Percentiles rank a stretch among this genome's conserved stretches.
Evolutionary conservation across 2,797 vertebrate genomes (phyloP).

Genomic region (Austrolebias charrua): DNA sequence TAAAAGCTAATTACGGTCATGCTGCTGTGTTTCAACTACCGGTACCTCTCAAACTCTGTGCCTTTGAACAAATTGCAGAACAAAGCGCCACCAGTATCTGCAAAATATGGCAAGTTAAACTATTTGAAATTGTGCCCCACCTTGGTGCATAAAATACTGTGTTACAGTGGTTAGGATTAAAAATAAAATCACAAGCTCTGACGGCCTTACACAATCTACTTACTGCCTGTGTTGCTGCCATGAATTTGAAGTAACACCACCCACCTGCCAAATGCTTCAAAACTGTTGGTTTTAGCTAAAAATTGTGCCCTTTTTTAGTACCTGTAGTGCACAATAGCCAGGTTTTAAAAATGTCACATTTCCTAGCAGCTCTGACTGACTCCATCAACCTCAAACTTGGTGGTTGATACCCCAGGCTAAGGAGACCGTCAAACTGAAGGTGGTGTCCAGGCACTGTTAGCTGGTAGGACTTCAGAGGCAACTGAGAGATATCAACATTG

Average conservation of each 20-base stretch:
- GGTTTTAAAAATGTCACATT: conserved; percentile 1
- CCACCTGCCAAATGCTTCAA: conserved; percentile 56
- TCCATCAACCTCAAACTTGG: no score
- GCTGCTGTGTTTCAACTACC: neutral
- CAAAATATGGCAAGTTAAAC: neutral
- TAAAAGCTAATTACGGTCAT: conserved; percentile 6
- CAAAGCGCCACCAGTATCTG: neutral
- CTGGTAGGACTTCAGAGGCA: neutral
- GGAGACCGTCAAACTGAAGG: no score
- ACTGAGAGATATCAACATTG: neutral
- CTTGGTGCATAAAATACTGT: conserved; percentile 13
- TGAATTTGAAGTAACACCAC: conserved; percentile 40
- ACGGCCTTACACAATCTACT: conserved; percentile 1
- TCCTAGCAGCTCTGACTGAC: no score
- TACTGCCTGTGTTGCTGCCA: conserved; percentile 18
- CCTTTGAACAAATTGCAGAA: neutral
- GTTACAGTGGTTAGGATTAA: conserved; percentile 1
- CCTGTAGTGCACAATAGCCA: neutral
- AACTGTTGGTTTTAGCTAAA: conserved; percentile 6
- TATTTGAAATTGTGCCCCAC: conserved; percentile 4
- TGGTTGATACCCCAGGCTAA: no score
- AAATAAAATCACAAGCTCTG: conserved; percentile 8
- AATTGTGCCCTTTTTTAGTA: conserved; percentile 5
- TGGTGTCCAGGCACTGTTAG: no score
- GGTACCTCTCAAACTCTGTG: neutral